A percentile compares a stretch with the other conserved stretches of the same genome.
These are phyloP conservation scores for Sinohyriopsis cumingii DNA, from an alignment of 2,888 invertebrate species.

Conservation along the genomic window DNA sequence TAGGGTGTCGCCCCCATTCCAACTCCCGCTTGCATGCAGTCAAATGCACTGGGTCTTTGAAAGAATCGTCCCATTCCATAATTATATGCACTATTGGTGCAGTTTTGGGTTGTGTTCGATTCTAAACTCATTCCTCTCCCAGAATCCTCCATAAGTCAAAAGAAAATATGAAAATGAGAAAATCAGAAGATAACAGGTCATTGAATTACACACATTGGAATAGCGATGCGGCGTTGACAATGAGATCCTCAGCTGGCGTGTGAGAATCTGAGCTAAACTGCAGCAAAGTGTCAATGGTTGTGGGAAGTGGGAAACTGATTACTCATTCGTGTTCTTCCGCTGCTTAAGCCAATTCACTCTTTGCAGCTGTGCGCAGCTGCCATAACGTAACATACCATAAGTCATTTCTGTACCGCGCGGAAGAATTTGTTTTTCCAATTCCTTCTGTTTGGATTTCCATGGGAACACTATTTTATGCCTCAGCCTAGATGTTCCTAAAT, in stretches of 20 bases:
- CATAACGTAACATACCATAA: constrained; percentile 22
- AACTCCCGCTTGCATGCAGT: constrained; percentile 54
- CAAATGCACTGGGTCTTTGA: constrained; percentile 52
- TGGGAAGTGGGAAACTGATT: constrained; percentile 32
- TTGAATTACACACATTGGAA: no score
- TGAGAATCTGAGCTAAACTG: constrained; percentile 22
- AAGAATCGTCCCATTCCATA: constrained; percentile 54
- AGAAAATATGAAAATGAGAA: constrained; percentile 33
- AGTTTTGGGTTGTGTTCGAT: constrained; percentile 28
- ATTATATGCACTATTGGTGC: constrained; percentile 31
- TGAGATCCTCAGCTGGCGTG: background rate
- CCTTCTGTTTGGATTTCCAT: constrained; percentile 25
- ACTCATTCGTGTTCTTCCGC: constrained; percentile 32
- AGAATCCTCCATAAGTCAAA: constrained; percentile 40
- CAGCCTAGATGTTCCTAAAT: no score
- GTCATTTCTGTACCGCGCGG: constrained; percentile 19
- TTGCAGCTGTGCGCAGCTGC: constrained; percentile 38
- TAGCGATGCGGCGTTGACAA: no score
- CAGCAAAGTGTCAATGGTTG: constrained; percentile 34
- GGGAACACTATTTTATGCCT: constrained; percentile 11
- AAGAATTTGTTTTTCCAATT: constrained; percentile 21
- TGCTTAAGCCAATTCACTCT: constrained; percentile 25
- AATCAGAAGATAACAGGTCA: constrained; percentile 25
- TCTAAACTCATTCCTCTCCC: constrained; percentile 33
- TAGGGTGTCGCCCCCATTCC: constrained; percentile 43